These are phyloP conservation scores for Heterotis niloticus DNA, from an alignment of 2,113 vertebrate genomes.

Conservation along the genomic window DNA sequence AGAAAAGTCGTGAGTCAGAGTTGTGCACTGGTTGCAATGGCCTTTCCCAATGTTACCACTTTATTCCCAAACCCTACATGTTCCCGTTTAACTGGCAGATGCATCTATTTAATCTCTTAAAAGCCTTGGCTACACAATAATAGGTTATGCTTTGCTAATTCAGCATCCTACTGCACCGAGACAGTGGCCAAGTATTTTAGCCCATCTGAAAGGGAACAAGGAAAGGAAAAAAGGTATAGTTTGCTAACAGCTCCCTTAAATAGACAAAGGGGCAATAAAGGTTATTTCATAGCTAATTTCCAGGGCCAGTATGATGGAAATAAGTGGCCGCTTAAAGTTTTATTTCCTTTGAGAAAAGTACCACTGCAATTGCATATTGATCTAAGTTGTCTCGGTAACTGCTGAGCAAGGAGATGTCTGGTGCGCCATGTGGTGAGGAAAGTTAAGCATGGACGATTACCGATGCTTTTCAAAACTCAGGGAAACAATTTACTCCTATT, in stretches of 20 bases:
- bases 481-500: too few relatives aligned
- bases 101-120: slow-evolving; percentile 25
- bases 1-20: not conserved
- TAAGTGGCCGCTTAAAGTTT: not conserved
- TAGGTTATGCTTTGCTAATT: slow-evolving; percentile 29
- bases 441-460: not conserved
- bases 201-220: not conserved
- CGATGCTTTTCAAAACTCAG: too few relatives aligned
- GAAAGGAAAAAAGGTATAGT: not conserved
- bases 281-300: not conserved
- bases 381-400: not conserved
- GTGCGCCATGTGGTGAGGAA: not conserved
- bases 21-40: slow-evolving; percentile 30
- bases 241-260: slow-evolving; percentile 24
- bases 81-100: slow-evolving; percentile 34
- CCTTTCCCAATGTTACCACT: slow-evolving; percentile 34
- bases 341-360: not conserved
- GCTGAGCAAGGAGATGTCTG: not conserved
- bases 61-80: slow-evolving; percentile 30
- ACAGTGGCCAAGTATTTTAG: not conserved
- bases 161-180: slow-evolving; percentile 28
- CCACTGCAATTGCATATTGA: not conserved
- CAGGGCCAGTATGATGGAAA: not conserved
- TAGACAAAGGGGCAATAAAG: not conserved
- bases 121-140: slow-evolving; percentile 6